Conservation (phyloP, 2,888 invertebrate genomes). For the Athripsodes cinereus region DNA sequence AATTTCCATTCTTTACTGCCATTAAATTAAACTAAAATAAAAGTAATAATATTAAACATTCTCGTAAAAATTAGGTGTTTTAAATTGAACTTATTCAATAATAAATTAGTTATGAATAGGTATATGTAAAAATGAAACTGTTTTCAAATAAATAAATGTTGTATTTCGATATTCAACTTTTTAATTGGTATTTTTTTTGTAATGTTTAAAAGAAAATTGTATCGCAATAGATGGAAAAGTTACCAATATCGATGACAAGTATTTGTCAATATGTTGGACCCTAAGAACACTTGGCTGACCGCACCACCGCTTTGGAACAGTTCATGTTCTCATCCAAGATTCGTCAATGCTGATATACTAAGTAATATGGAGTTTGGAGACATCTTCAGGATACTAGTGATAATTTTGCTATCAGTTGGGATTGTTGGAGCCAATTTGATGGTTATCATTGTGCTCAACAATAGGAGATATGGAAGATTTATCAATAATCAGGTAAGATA, state of each 20-base stretch:
- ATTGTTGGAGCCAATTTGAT: slow-evolving; percentile 75
- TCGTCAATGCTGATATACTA: slow-evolving; percentile 57
- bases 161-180: no score
- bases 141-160: no score
- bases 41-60: no score
- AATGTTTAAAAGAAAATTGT: no score
- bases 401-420: slow-evolving; percentile 69
- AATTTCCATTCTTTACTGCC: no score
- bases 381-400: slow-evolving; percentile 69
- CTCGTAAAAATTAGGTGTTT: no score
- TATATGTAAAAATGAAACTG: no score
- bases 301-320: slow-evolving; percentile 78
- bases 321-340: slow-evolving; percentile 70
- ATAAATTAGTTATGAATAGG: no score
- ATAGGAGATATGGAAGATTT: slow-evolving; percentile 74
- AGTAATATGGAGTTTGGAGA: slow-evolving; percentile 63
- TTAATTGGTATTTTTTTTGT: no score
- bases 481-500: slow-evolving; percentile 80
- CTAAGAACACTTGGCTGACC: slow-evolving; percentile 66
- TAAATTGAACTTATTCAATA: no score
- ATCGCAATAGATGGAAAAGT: not conserved
- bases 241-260: slow-evolving; percentile 1
- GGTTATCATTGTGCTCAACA: slow-evolving; percentile 78
- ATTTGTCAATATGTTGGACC: slow-evolving; percentile 49
- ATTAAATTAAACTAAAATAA: no score